A percentile compares a stretch with the other conserved stretches of the same genome.
Evolutionary conservation across 1,140 invertebrate genomes (phyloP).

Genomic region (Physella acuta): DNA sequence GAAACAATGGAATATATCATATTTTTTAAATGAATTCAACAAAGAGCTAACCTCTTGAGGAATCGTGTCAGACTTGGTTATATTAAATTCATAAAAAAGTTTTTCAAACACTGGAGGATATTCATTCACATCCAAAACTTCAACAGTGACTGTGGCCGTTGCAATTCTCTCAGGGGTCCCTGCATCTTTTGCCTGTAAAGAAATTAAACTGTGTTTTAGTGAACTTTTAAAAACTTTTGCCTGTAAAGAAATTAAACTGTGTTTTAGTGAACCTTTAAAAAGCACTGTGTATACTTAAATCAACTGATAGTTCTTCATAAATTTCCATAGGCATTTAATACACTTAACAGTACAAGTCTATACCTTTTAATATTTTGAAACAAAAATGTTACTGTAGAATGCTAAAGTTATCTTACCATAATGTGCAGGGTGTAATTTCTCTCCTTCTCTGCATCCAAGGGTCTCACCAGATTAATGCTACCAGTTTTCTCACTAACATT

Average conservation of each 20-base stretch:
- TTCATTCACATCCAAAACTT: conserved; percentile 37
- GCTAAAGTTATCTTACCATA: background rate
- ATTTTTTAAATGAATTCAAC: no score
- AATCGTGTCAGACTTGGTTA: conserved; percentile 6
- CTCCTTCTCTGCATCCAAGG: background rate
- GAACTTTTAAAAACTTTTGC: no score
- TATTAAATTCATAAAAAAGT: background rate
- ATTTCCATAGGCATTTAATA: no score
- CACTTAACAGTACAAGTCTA: no score
- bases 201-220: no score
- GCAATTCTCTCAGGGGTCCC: conserved; percentile 20
- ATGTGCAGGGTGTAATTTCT: background rate
- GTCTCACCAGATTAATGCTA: background rate
- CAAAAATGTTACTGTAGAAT: no score
- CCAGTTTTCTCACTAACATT: background rate
- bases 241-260: no score
- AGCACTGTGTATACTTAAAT: no score
- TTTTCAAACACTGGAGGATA: conserved; percentile 31
- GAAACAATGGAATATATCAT: no score
- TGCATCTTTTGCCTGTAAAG: conserved; percentile 32
- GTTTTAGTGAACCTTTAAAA: no score
- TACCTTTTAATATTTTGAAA: no score
- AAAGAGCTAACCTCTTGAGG: background rate
- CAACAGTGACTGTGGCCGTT: conserved; percentile 24
- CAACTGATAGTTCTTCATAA: no score